Conservation (phyloP, 2,888 invertebrate genomes). For the Galerucella calmariensis region DNA sequence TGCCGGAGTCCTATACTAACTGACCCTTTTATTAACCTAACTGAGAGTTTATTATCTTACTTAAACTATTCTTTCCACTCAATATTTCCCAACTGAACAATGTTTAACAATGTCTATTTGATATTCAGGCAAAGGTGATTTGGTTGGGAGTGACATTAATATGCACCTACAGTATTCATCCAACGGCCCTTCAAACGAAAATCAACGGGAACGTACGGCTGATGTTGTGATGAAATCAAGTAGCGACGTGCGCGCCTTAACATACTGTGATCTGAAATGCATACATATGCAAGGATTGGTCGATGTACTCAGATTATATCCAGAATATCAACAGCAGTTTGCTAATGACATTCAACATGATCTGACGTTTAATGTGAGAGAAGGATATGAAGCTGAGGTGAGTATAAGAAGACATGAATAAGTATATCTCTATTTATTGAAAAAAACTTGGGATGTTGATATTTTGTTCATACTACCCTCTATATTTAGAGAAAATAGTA, state of each 20-base stretch:
- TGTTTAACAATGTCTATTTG: not conserved
- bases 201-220: slow-evolving; percentile 57
- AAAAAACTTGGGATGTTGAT: too few species aligned
- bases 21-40: too few species aligned
- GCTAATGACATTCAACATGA: slow-evolving; percentile 95
- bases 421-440: too few species aligned
- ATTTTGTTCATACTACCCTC: too few species aligned
- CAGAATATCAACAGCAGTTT: slow-evolving; percentile 95
- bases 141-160: slow-evolving; percentile 93
- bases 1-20: too few species aligned
- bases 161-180: slow-evolving; percentile 75
- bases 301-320: slow-evolving; percentile 86
- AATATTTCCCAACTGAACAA: not conserved
- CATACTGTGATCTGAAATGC: slow-evolving; percentile 96
- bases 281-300: slow-evolving; percentile 91
- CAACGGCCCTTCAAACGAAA: slow-evolving; percentile 64
- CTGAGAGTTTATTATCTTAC: too few species aligned
- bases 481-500: too few species aligned
- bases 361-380: slow-evolving; percentile 91
- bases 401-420: slow-evolving; percentile 37
- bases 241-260: slow-evolving; percentile 92
- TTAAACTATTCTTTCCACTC: not conserved
- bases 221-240: slow-evolving; percentile 92
- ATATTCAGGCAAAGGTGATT: slow-evolving; percentile 89
- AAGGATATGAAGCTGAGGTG: slow-evolving; percentile 91